Base-by-base conservation (phyloP, 2,113 vertebrate genomes). In the Acanthochromis polyacanthus region DNA sequence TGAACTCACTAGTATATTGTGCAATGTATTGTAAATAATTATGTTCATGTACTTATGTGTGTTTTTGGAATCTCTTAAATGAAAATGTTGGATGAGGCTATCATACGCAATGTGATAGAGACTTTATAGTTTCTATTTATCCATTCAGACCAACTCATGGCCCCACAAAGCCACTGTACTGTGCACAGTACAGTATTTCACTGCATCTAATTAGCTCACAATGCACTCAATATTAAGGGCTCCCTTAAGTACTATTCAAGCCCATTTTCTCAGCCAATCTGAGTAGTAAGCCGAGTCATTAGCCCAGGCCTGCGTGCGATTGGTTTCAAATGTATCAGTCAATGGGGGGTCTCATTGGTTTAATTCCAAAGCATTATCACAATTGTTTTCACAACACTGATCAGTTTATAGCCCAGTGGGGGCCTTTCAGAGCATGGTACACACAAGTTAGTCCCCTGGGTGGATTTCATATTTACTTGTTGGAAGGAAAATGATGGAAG, bases 311-410 rank as follows among this genome's bases (percentile, higher is more conserved):
- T 71, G 82, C 75, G 74, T 89, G 85, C 88, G 85, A 90, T 90
- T 91, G 83, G 87, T 93, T 92, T 93, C 85, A 85, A 93, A 94
- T 94, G 88, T 91, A 89, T 83, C 69, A 84, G 89, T 88, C 93
- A 32, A 89, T 88, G 76, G 93, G 94, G 92, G 90, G 92, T 80
- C 88, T 85, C 86, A 57, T 88, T 70, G 73, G 71, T 84, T 89
- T 95, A 93, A 94, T 94, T 94, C 90, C 75, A 81, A 80, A 73
- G 89, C 92, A 94, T 95, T 93, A 95, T 94, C 90, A 89, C 87
- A 92, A 94, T 94, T 94, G 94, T 95, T 95, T 94, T 93, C 93
- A 92, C 91, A 93, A 94, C 90, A 87, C 86, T 93, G 92, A 94
- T 95, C 90, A 94, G 92, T 94, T 95, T 94, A 94, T 88, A 78